Evolutionary conservation across 2,113 vertebrate species (phyloP).

Genomic region (Nymphicus hollandicus): DNA sequence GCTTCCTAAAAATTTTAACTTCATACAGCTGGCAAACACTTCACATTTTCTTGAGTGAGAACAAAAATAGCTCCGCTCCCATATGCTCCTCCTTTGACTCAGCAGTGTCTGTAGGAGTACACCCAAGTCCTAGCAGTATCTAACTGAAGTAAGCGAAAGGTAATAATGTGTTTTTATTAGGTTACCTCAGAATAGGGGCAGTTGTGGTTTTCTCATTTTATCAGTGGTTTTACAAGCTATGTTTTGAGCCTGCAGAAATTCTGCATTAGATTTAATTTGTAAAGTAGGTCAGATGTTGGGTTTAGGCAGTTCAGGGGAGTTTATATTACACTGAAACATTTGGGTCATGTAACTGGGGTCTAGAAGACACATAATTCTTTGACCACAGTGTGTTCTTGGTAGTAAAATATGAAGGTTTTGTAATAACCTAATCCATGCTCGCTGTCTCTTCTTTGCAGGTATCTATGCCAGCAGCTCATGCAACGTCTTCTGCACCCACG

Average conservation of each 20-base stretch:
- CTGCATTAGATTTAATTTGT: conserved; percentile 19
- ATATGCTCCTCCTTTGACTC: conserved; percentile 52
- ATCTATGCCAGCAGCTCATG: conserved; percentile 90
- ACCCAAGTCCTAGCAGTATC: not conserved
- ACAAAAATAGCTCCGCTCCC: conserved; percentile 14
- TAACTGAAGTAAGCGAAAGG: not conserved
- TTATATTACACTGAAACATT: not conserved
- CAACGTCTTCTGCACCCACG: conserved; percentile 86
- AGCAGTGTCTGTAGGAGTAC: conserved; percentile 43
- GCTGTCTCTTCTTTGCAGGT: conserved; percentile 75
- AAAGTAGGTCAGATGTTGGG: conserved; percentile 22
- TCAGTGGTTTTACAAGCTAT: not conserved
- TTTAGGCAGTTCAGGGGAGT: not conserved
- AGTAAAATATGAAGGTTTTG: not conserved
- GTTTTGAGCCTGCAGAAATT: conserved; percentile 25
- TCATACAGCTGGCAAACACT: conserved; percentile 1
- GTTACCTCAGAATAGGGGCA: not conserved
- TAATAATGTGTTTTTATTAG: not conserved
- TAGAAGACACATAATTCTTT: not conserved
- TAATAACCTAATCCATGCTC: not conserved
- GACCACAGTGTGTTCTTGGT: not conserved
- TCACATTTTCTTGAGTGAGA: conserved; percentile 2
- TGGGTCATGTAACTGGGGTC: not conserved
- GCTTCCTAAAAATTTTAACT: not conserved
- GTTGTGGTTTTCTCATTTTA: not conserved